Percentiles rank a stretch among this genome's conserved stretches.
Conservation (phyloP, 1,140 invertebrate genomes). For the Leptopilina boulardi region DNA sequence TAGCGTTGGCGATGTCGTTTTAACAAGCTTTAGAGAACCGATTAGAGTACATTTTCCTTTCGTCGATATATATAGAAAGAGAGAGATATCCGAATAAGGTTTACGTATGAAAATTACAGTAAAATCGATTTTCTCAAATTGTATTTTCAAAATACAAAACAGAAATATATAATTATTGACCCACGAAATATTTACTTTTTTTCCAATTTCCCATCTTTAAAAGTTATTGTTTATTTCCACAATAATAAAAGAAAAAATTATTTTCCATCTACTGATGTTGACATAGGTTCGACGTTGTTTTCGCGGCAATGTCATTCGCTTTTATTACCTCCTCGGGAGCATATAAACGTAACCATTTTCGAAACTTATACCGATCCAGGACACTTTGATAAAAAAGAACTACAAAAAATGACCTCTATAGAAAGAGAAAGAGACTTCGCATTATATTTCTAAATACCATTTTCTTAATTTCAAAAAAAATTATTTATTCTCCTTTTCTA, state of each 20-base stretch:
- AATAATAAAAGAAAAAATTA: not conserved
- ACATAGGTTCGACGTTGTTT: not conserved
- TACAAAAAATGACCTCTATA: not conserved
- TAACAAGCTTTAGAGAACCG: conserved; percentile 65
- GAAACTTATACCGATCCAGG: conserved; percentile 47
- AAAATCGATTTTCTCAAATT: conserved; percentile 3
- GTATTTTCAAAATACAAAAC: too few relatives aligned
- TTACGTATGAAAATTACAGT: not conserved
- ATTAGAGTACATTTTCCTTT: conserved; percentile 20
- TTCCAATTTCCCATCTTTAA: not conserved
- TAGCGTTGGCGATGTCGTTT: conserved; percentile 61
- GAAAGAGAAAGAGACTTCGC: not conserved
- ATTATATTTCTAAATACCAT: not conserved
- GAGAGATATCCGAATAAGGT: too few relatives aligned
- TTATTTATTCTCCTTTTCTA: too few relatives aligned
- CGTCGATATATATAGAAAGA: not conserved
- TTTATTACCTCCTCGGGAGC: conserved; percentile 48
- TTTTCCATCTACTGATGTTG: not conserved
- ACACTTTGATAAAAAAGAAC: conserved; percentile 34
- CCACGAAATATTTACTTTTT: too few relatives aligned
- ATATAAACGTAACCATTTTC: conserved; percentile 60
- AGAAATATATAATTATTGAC: too few relatives aligned
- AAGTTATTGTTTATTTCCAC: too few relatives aligned
- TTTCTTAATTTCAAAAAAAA: too few relatives aligned
- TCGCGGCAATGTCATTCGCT: conserved; percentile 50